Conservation (phyloP, 2,888 invertebrate genomes). For the Branchinecta sandiegonensis region DNA sequence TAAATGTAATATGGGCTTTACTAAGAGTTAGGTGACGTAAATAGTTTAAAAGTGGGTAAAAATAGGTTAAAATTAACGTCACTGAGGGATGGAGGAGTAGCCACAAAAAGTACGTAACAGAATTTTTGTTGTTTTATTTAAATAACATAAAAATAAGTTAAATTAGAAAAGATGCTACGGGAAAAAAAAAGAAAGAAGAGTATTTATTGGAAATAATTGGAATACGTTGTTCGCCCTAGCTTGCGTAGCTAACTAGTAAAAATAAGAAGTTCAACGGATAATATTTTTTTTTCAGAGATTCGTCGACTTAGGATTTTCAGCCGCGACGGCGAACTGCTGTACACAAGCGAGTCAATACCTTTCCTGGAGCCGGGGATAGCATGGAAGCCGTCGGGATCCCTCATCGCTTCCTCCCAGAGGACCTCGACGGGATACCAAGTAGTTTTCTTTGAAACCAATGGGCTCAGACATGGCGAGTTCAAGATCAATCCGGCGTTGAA, state of each 20-base stretch:
- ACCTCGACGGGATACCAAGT: slow-evolving; percentile 52
- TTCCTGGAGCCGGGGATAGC: slow-evolving; percentile 50
- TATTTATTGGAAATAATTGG: too few species aligned
- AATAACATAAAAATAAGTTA: too few species aligned
- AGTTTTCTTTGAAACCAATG: slow-evolving; percentile 80
- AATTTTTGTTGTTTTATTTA: too few species aligned
- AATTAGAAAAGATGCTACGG: too few species aligned
- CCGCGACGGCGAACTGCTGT: slow-evolving; percentile 56
- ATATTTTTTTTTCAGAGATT: slow-evolving; percentile 28
- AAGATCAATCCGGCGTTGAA: slow-evolving; percentile 38
- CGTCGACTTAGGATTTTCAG: slow-evolving; percentile 48
- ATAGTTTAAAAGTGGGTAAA: too few species aligned
- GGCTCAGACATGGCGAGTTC: slow-evolving; percentile 66
- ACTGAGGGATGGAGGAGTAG: too few species aligned
- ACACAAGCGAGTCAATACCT: slow-evolving; percentile 54
- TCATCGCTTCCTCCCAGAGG: slow-evolving; percentile 45
- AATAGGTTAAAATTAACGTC: too few species aligned
- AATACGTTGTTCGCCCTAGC: slow-evolving; percentile 10
- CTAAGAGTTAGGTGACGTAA: too few species aligned
- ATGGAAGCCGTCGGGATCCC: slow-evolving; percentile 57
- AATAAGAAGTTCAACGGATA: neutral
- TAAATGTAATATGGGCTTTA: too few species aligned
- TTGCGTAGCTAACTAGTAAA: neutral
- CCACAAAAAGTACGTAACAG: too few species aligned
- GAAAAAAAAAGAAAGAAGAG: too few species aligned